Base-by-base conservation (phyloP, 2,797 vertebrate species). In the Synanceia verrucosa region DNA sequence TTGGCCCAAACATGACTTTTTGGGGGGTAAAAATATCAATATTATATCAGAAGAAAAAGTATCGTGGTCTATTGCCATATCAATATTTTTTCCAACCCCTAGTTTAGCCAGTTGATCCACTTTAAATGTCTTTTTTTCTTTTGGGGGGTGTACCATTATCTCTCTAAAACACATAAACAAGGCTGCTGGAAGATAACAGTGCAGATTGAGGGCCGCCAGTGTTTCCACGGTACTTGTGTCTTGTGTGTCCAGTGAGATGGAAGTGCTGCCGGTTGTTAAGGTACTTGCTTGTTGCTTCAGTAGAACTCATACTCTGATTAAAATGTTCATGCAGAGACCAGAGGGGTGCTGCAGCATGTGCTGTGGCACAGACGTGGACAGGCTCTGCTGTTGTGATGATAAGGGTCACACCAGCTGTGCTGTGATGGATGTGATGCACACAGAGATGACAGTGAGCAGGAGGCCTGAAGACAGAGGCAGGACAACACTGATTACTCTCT, bases 61-160 rank as follows among this genome's bases (percentile, higher is more conserved):
- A n/a, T n/a, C n/a, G n/a, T n/a, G n/a, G n/a, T n/a, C n/a, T n/a
- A n/a, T n/a, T n/a, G n/a, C n/a, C n/a, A n/a, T n/a, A n/a, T n/a
- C n/a, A n/a, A n/a, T n/a, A n/a, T n/a, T n/a, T n/a, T n/a, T n/a
- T n/a, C n/a, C n/a, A n/a, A n/a, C n/a, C n/a, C n/a, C n/a, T n/a
- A n/a, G 63, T 53, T 72, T 36, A 69, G 34, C 50, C 33, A 47
- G 76, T 67, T 52, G 2, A 34, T 70, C n/a, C 29, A 62, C 21
- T 56, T 53, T 75, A 69, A 76, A 77, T 71, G 16, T 28, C 59
- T 76, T 81, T 36, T 79, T 78, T 59, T n/a, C n/a, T n/a, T 75
- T 65, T 64, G 28, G 26, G 31, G 34, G 24, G 23, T 14, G 29
- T 36, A 5, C 52, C 37, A 79, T 75, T 81, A 66, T 76, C 68